Conservation (phyloP, 2,888 invertebrate genomes). For the Chloromyia formosa region DNA sequence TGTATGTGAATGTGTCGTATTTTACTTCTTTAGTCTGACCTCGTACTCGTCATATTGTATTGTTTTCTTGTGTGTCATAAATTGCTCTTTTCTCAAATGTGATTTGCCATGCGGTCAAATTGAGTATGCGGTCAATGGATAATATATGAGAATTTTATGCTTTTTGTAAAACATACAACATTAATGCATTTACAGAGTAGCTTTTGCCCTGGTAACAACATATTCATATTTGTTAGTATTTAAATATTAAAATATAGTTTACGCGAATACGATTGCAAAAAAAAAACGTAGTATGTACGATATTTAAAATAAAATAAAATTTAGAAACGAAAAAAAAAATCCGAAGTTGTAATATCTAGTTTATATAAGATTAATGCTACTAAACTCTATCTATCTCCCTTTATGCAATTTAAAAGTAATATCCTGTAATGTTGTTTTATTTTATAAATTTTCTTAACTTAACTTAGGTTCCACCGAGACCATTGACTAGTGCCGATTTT, state of each 20-base stretch:
- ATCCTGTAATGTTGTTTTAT: slow-evolving; percentile 43
- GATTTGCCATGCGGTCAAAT: slow-evolving; percentile 4
- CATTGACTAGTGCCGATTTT: slow-evolving; percentile 93
- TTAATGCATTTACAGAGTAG: slow-evolving; percentile 11
- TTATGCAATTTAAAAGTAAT: slow-evolving; percentile 16
- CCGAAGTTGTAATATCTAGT: too few species aligned
- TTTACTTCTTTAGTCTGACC: slow-evolving; percentile 7
- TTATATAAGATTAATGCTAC: slow-evolving; percentile 15
- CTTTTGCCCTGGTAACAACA: not conserved
- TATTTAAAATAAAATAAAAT: too few species aligned
- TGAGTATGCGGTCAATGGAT: slow-evolving; percentile 24
- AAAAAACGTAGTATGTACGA: too few species aligned
- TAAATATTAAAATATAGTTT: too few species aligned
- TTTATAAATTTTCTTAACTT: slow-evolving; percentile 44
- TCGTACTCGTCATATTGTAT: not conserved
- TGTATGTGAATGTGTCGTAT: slow-evolving; percentile 38
- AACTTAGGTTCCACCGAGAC: slow-evolving; percentile 68
- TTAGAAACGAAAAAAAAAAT: too few species aligned
- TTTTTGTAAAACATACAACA: not conserved
- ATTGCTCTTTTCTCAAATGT: slow-evolving; percentile 20
- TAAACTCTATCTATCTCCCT: slow-evolving; percentile 13
- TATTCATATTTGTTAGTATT: too few species aligned
- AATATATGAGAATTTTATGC: not conserved
- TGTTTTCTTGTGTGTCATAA: not conserved
- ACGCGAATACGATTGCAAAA: too few species aligned